Percentiles rank a stretch among this genome's conserved stretches.
Conservation (phyloP, 1,140 invertebrate genomes). For the Nephila pilipes region DNA sequence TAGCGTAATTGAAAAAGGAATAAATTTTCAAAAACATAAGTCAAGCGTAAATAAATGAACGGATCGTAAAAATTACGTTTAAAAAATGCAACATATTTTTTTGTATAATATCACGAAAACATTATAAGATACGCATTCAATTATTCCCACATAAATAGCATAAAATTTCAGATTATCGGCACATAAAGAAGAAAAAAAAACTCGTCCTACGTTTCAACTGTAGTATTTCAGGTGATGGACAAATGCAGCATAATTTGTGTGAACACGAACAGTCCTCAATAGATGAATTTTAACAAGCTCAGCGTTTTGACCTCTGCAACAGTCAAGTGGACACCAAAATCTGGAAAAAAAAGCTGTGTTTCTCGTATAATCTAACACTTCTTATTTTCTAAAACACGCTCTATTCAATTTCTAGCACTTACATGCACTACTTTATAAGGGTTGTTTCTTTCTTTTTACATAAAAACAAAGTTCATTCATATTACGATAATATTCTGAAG, state of each 20-base stretch:
- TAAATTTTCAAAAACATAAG: no score
- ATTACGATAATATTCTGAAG: no score
- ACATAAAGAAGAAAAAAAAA: background rate
- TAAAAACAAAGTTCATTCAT: no score
- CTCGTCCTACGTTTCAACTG: background rate
- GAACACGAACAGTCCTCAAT: background rate
- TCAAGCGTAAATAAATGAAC: no score
- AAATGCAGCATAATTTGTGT: background rate
- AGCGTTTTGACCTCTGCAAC: background rate
- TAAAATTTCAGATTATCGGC: no score
- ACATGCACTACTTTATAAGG: background rate
- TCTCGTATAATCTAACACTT: background rate
- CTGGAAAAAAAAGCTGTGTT: background rate
- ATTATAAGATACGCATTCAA: no score
- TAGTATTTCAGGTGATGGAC: background rate
- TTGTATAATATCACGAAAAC: no score
- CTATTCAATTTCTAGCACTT: background rate
- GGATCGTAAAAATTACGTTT: no score
- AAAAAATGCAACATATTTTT: no score
- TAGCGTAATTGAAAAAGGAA: no score
- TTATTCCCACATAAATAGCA: no score
- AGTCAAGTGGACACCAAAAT: background rate
- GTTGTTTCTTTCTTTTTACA: no score
- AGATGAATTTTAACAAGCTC: background rate
- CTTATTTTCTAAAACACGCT: background rate